Percentiles rank a stretch among this genome's conserved stretches.
Evolutionary conservation across 1,140 invertebrate species (phyloP).

Genomic region (Hypothenemus hampei): DNA sequence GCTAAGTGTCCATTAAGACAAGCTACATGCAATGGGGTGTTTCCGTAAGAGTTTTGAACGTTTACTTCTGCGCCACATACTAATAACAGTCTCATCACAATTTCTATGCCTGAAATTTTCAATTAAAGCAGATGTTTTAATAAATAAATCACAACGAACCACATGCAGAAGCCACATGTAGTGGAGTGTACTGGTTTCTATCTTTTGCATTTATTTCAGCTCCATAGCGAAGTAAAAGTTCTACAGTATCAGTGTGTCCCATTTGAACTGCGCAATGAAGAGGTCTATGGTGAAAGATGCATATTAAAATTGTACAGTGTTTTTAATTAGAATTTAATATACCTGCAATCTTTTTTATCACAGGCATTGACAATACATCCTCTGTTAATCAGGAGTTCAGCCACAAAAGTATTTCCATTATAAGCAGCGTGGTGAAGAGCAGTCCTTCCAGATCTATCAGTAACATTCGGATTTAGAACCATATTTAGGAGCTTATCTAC

Average conservation of each 20-base stretch:
- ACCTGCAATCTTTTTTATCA: constrained; percentile 55
- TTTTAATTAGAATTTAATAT: neutral
- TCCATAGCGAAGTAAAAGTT: constrained; percentile 81
- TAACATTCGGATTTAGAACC: constrained; percentile 57
- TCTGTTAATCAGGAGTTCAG: constrained; percentile 49
- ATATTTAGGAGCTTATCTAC: constrained; percentile 61
- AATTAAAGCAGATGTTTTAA: neutral
- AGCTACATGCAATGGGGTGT: constrained; percentile 59
- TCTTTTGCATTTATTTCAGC: constrained; percentile 70
- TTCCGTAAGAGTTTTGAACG: constrained; percentile 55
- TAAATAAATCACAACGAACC: constrained; percentile 38
- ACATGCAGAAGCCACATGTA: constrained; percentile 61
- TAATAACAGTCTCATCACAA: constrained; percentile 47
- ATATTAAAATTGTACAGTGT: constrained; percentile 7
- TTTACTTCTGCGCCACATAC: constrained; percentile 54
- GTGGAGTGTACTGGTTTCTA: constrained; percentile 49
- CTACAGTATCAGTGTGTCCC: constrained; percentile 88
- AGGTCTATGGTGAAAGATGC: constrained; percentile 58
- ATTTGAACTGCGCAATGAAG: constrained; percentile 93
- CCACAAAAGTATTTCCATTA: constrained; percentile 57
- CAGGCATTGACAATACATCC: constrained; percentile 58
- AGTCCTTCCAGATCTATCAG: constrained; percentile 57
- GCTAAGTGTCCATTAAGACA: constrained; percentile 58
- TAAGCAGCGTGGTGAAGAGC: constrained; percentile 61
- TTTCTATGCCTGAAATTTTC: constrained; percentile 43